phyloP scores from a whole-genome alignment of 2,113 vertebrate species.

The Sisor rabdophorus region DNA sequence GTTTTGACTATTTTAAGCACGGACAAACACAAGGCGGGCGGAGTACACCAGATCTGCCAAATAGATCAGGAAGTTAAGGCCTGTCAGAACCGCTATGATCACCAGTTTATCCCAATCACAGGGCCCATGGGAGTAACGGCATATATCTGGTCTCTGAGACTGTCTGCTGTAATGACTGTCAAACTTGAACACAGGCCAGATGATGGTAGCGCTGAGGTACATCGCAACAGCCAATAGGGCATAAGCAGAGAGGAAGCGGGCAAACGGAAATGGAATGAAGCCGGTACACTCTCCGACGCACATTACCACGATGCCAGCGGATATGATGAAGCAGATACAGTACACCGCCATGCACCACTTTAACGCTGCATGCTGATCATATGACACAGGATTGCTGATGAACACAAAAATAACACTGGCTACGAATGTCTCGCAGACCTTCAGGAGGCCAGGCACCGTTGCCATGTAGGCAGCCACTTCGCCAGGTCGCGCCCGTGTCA shows the following conservation, averaged over 20 bases:
- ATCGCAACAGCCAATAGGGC: conserved; percentile 66
- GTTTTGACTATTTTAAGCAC: not conserved
- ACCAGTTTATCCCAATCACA: conserved; percentile 32
- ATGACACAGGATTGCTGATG: conserved; percentile 49
- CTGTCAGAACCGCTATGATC: conserved; percentile 38
- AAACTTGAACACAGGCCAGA: conserved; percentile 75
- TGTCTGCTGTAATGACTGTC: conserved; percentile 13
- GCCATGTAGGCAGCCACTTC: conserved; percentile 76
- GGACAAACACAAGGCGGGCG: conserved; percentile 40
- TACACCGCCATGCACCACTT: conserved; percentile 76
- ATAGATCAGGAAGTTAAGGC: conserved; percentile 46
- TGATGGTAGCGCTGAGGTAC: conserved; percentile 67
- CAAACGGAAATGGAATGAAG: conserved; percentile 65
- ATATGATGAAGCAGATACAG: conserved; percentile 74
- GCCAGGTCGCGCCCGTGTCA: conserved; percentile 67
- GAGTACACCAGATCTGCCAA: conserved; percentile 44
- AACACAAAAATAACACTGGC: conserved; percentile 75
- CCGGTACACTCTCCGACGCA: conserved; percentile 71
- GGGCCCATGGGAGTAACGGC: fast-evolving
- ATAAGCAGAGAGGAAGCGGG: conserved; percentile 68
- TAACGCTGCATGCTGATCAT: conserved; percentile 51
- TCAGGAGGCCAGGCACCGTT: conserved; percentile 70
- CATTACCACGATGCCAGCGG: conserved; percentile 63
- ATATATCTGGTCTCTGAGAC: fast-evolving
- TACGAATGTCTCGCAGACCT: conserved; percentile 74